Base-by-base conservation (phyloP, 2,888 invertebrate genomes). In the Xestia ashworthii region DNA sequence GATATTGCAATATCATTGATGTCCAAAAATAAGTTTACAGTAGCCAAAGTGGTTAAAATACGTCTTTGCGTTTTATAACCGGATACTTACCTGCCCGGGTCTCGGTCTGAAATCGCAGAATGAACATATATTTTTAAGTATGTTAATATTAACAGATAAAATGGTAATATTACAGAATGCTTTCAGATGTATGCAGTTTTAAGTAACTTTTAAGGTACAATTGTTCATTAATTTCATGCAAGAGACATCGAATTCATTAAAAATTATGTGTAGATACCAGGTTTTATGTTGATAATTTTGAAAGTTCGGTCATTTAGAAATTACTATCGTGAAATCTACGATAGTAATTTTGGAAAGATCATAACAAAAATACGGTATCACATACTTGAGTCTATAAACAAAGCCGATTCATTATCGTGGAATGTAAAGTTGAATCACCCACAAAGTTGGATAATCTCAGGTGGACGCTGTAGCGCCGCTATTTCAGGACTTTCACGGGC, bases 381-480 rank as follows among this genome's bases (percentile, higher is more conserved):
- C 5, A 75, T 65, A 71, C 25, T 65, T 68, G 53, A 41, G 48
- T 76, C 71, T 78, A 87, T 85, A 91, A 87, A 90, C 89, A 91
- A 89, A 90, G 75, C 32, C 84, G 86, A 91, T 78, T 91, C 90
- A 90, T 82, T 78, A 84, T 74, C 62, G 78, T 74, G 89, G 88
- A 88, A 92, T 91, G 87, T 77, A 76, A 84, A 86, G 86, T 88
- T 91, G 91, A 93, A 83, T 92, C 93, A 93, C 84, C 86, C 78
- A 89, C 90, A 92, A 93, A 91, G 90, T 93, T 93, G 92, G 87
- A 87, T 87, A 86, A 88, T 87, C 85, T 88, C 92, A 92, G 93
- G 93, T 93, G 88, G 87, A 86, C 87, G 86, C 80, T 76, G 85
- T 87, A 86, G 88, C 86, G 85, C 82, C 64, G 88, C 90, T 92